Base-by-base conservation (phyloP, 2,113 vertebrate genomes). In the Lipotes vexillifer region DNA sequence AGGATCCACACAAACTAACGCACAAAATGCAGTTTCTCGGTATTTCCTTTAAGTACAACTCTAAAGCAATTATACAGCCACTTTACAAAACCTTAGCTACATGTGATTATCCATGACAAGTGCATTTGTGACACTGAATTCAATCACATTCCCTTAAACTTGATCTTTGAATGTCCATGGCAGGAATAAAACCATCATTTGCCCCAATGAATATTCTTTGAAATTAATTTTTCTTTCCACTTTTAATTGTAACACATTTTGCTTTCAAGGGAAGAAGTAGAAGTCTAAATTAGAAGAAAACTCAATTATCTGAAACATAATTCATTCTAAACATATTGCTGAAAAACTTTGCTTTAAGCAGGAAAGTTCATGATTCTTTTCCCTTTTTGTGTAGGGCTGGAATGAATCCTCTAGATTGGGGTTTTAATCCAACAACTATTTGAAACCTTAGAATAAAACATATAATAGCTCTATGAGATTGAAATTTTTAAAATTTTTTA, bases 191-290 rank as follows among this genome's bases (percentile, higher is more conserved):
- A 55, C 38, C 90, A 89, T 83, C 83, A 63, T 88, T 92, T 90
- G 61, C 65, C 63, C 66, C 65, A n/a, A 59, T 17, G 38, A 96
- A 72, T 69, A 80, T 89, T 81, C 92, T 77, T 72, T 57, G 81
- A 97, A 94, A 93, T 80, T 96, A 65, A 52, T 90, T 96, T 78
- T 96, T 71, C 89, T 83, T 96, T 89, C 91, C 12, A 66, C 80
- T 96, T 97, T 96, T 95, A 96, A 92, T 96, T 96, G 74, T 74
- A 89, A 57, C 46, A 78, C 41, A 74, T 91, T 96, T 96, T 92
- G 49, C 72, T 83, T 93, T 92, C 49, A 21, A 65, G 72, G 90
- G 63, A 94, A 61, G 80, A 95, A 92, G 71, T 91, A 86, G 59
- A 94, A 90, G 38, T 93, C 66, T 41, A 91, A 97, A 89, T 89